A percentile compares a stretch with the other conserved stretches of the same genome.
Conservation (phyloP, 2,113 vertebrate genomes). For the Himantopus leucocephalus region DNA sequence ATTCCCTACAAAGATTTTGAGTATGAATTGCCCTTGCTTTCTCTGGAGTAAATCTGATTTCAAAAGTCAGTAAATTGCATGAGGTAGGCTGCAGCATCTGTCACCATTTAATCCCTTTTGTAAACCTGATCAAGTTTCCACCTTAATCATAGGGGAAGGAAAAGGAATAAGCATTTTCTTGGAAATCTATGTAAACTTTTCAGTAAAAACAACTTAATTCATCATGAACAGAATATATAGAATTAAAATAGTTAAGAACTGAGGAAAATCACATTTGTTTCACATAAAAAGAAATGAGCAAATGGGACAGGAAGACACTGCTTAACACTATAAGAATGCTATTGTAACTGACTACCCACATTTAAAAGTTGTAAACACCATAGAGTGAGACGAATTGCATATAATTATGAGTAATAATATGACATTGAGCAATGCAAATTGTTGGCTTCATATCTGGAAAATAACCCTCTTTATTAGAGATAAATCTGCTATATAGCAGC, state of each 20-base stretch:
- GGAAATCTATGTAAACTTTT: not conserved
- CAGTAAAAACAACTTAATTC: not conserved
- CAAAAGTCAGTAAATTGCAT: not conserved
- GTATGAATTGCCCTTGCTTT: not conserved
- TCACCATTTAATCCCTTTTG: not conserved
- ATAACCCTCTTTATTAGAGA: not conserved
- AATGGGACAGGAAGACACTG: not conserved
- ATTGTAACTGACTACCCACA: not conserved
- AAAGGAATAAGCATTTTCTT: not conserved
- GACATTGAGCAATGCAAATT: not conserved
- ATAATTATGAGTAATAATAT: not conserved
- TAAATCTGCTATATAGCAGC: not conserved
- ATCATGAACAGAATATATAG: not conserved
- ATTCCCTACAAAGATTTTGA: not conserved
- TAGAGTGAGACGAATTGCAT: not conserved
- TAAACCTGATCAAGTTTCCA: not conserved
- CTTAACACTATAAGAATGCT: constrained; percentile 7
- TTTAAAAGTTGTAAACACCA: not conserved
- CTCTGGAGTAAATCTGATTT: not conserved
- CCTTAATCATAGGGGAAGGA: not conserved
- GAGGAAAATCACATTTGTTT: constrained; percentile 9
- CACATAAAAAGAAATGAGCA: not conserved
- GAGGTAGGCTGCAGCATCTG: not conserved
- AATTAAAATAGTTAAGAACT: not conserved
- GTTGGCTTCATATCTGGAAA: not conserved